Percentiles rank a stretch among this genome's conserved stretches.
Evolutionary conservation across 37 sponge, comb jelly and placozoan genomes (phyloP).

Genomic region (Hexactinellida sp.): DNA sequence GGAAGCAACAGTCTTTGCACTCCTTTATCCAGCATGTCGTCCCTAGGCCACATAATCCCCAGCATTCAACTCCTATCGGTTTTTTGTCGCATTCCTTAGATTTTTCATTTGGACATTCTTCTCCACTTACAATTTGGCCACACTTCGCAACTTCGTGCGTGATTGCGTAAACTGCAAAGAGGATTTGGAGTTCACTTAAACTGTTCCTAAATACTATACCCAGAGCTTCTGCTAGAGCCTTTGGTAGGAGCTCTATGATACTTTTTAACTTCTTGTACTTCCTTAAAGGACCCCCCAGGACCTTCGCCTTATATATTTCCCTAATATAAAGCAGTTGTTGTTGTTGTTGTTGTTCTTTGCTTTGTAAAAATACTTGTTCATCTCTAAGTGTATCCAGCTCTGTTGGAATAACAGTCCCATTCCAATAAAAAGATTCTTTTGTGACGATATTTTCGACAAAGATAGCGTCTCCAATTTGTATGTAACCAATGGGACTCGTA

Average conservation of each 20-base stretch:
- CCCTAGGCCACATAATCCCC: background rate
- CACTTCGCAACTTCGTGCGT: background rate
- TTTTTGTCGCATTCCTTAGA: background rate
- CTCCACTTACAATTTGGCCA: background rate
- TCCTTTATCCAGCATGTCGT: background rate
- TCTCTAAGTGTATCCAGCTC: background rate
- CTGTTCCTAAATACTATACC: background rate
- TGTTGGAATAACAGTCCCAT: background rate
- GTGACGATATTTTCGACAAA: background rate
- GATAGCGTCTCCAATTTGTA: background rate
- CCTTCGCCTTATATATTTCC: background rate
- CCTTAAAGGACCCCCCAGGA: background rate
- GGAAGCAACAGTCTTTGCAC: slow-evolving; percentile 9
- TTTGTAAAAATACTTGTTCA: background rate
- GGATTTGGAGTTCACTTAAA: background rate
- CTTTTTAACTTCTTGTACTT: background rate
- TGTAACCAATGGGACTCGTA: background rate
- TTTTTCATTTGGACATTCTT: background rate
- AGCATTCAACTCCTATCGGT: background rate
- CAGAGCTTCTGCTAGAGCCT: too few species aligned
- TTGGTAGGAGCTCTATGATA: background rate
- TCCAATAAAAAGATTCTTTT: background rate
- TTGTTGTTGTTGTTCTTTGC: background rate
- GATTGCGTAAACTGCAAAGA: background rate
- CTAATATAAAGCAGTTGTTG: too few species aligned